Conservation (phyloP, 2,113 vertebrate species). For the Todiramphus chloris region DNA sequence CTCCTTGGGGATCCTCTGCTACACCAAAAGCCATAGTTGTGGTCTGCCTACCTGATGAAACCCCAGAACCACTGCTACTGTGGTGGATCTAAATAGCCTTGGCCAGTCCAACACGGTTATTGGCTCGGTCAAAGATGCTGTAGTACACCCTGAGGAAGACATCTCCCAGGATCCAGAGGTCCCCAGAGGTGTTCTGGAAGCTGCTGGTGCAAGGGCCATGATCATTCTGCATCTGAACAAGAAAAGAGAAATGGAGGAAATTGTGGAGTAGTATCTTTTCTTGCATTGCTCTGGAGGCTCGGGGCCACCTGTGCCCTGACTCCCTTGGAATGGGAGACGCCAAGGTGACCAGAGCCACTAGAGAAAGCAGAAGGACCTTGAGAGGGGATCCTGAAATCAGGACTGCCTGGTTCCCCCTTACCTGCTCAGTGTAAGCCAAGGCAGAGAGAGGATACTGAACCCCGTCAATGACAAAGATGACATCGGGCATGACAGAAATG, state of each 20-base stretch:
- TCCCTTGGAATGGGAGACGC: neutral
- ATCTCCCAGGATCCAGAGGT: slow-evolving; percentile 72
- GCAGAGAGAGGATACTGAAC: slow-evolving; percentile 35
- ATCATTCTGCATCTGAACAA: neutral
- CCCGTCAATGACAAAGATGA: slow-evolving; percentile 68
- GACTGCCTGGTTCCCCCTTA: neutral
- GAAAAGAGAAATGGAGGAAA: too few relatives aligned
- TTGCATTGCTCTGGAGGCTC: neutral
- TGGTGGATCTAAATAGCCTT: slow-evolving; percentile 29
- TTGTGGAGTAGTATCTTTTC: too few relatives aligned
- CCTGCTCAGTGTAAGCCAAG: slow-evolving; percentile 58
- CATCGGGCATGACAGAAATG: slow-evolving; percentile 44
- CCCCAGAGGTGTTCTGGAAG: slow-evolving; percentile 47
- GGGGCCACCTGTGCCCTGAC: neutral
- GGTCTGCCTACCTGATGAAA: accelerated
- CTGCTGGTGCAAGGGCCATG: slow-evolving; percentile 43
- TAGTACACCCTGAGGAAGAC: slow-evolving; percentile 76
- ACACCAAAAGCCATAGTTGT: accelerated
- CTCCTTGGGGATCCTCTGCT: neutral
- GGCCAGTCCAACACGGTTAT: slow-evolving; percentile 70
- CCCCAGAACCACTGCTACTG: accelerated
- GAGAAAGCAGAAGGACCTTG: neutral
- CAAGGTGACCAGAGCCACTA: neutral
- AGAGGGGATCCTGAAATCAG: neutral
- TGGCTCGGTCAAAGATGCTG: slow-evolving; percentile 73